A percentile compares a stretch with the other conserved stretches of the same genome.
phyloP scores from a whole-genome alignment of 1,140 invertebrate genomes.

The Platorchestia sp. region DNA sequence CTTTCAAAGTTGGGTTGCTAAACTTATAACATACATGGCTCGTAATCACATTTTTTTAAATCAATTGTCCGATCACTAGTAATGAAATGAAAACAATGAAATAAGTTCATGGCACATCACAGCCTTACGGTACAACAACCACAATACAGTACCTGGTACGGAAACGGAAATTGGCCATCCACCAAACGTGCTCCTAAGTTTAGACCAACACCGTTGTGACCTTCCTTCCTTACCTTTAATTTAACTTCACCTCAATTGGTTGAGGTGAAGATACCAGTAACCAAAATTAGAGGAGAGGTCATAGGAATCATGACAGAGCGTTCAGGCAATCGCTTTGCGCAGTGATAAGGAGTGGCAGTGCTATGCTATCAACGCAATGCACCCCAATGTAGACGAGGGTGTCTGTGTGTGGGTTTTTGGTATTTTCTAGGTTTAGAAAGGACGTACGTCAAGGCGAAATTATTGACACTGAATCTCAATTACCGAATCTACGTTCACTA shows the following conservation, averaged over 20 bases:
- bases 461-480: too few relatives aligned
- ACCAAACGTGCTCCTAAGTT: background rate
- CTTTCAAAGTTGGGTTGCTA: too few relatives aligned
- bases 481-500: too few relatives aligned
- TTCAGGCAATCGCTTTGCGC: background rate
- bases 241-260: background rate
- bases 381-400: too few relatives aligned
- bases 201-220: background rate
- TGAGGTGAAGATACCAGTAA: background rate
- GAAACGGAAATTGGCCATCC: background rate
- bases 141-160: background rate
- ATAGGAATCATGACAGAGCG: background rate
- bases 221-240: background rate
- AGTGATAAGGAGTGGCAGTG: background rate
- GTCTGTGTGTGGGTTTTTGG: too few relatives aligned
- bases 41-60: too few relatives aligned
- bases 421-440: too few relatives aligned
- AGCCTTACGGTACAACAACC: background rate
- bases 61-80: background rate
- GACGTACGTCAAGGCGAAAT: too few relatives aligned
- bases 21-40: too few relatives aligned
- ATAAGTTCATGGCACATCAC: background rate
- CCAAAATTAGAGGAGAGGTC: background rate
- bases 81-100: background rate
- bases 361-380: background rate